Base-by-base conservation (phyloP, 2,888 invertebrate genomes). In the Elaeidobius kamerunicus region DNA sequence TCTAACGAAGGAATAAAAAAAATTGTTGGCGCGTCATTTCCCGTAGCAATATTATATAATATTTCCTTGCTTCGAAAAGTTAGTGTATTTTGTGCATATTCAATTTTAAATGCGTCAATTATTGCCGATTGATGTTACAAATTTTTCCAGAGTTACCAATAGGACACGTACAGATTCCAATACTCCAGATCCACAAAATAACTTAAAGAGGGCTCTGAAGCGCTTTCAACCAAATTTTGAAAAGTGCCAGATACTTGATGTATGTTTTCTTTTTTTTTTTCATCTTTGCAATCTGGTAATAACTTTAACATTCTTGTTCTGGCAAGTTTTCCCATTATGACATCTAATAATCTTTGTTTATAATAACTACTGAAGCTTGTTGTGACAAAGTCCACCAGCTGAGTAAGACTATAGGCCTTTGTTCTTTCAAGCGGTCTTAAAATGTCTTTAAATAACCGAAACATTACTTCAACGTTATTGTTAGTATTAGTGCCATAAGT, bases 401-500 rank as follows among this genome's bases (percentile, higher is more conserved):
- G 41, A 3, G 41, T 19, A 12, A 41, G 20, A 41, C 27, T 41
- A 41, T 41, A 39, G 12, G 35, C 35, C 12, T 34, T 34, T 11
- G 35, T 34, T 12, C 12, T 6, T 11, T 34, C 35, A 34, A 34
- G 35, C 6, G 35, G 7, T 34, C n/a, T n/a, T n/a, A n/a, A n/a
- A n/a, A 34, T 34, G 12, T 34, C 12, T 17, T 39, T 39, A 17
- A 39, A 39, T 15, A 39, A 17, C 11, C 40, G 7, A 39, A 39
- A 39, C 41, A 51, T 51, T 17, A 50, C 50, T 16, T 55, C 55
- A 19, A 38, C 27, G 14, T 36, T 35, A 36, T 55, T 55, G 16
- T 55, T 55, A 23, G 23, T 23, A 23, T 23, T 23, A 23, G 39
- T 39, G 41, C 41, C 41, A 27, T 23, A 23, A 7, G 41, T 41